These are phyloP conservation scores for Bubalus kerabau DNA, from an alignment of 2,113 vertebrate species.

Conservation along the genomic window DNA sequence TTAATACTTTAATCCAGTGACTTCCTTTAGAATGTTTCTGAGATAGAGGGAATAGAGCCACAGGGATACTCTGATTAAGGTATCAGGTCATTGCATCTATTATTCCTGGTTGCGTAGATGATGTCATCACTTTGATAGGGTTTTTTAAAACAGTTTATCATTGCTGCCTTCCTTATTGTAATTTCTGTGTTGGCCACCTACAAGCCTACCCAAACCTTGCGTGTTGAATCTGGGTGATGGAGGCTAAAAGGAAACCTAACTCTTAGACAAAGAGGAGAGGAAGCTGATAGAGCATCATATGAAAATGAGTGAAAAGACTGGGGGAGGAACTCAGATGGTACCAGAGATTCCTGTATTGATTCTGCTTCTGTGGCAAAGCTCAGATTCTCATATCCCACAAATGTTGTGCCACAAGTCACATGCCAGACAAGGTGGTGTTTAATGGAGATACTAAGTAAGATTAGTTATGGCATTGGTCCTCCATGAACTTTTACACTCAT, in stretches of 20 bases:
- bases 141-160: neutral
- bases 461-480: neutral
- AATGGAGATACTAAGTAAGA: neutral
- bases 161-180: neutral
- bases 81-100: neutral
- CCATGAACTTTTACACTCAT: neutral
- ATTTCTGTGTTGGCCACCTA: neutral
- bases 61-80: neutral
- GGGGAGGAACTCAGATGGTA: neutral
- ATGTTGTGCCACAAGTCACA: neutral
- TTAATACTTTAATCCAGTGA: neutral
- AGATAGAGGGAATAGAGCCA: neutral
- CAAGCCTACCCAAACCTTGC: neutral
- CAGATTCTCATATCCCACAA: neutral
- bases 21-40: neutral
- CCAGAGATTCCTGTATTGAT: neutral
- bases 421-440: neutral
- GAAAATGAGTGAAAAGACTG: neutral
- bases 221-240: neutral
- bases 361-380: neutral
- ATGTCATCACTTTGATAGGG: neutral
- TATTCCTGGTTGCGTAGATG: neutral
- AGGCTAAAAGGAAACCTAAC: neutral
- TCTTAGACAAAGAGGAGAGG: neutral
- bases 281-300: neutral